These are phyloP conservation scores for Zonotrichia leucophrys DNA, from an alignment of 2,113 vertebrate species.

Conservation along the genomic window DNA sequence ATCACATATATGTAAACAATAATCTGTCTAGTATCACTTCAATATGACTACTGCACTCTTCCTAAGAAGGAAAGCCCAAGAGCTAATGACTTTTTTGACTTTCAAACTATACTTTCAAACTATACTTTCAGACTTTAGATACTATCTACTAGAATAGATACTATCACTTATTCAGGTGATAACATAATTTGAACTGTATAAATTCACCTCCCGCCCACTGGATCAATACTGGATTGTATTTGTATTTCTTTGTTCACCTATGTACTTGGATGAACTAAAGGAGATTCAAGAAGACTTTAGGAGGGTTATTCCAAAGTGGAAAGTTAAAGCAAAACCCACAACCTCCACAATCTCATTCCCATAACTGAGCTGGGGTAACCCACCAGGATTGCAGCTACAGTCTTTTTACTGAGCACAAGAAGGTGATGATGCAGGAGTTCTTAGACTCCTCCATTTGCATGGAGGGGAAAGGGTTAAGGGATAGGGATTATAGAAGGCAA, in stretches of 20 bases:
- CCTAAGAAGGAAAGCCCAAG: neutral
- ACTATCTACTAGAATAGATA: neutral
- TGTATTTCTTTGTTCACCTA: neutral
- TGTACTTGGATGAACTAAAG: neutral
- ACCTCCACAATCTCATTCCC: accelerated
- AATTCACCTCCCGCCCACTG: neutral
- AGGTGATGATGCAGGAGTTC: neutral
- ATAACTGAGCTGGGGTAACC: neutral
- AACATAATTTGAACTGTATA: neutral
- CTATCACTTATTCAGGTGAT: neutral
- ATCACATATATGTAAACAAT: neutral
- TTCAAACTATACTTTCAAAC: neutral
- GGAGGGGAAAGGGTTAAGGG: neutral
- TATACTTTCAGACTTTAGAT: too few species aligned
- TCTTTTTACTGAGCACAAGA: neutral
- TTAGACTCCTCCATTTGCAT: neutral
- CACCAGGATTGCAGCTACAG: too few species aligned
- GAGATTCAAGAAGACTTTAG: neutral
- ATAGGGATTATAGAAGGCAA: neutral
- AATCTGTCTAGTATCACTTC: neutral
- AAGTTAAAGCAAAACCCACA: neutral
- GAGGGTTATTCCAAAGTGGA: neutral
- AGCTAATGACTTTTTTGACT: neutral
- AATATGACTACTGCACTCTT: accelerated
- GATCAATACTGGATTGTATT: neutral